Percentiles rank a stretch among this genome's conserved stretches.
phyloP scores from a whole-genome alignment of 2,113 vertebrate species.

The Pluvialis apricaria region DNA sequence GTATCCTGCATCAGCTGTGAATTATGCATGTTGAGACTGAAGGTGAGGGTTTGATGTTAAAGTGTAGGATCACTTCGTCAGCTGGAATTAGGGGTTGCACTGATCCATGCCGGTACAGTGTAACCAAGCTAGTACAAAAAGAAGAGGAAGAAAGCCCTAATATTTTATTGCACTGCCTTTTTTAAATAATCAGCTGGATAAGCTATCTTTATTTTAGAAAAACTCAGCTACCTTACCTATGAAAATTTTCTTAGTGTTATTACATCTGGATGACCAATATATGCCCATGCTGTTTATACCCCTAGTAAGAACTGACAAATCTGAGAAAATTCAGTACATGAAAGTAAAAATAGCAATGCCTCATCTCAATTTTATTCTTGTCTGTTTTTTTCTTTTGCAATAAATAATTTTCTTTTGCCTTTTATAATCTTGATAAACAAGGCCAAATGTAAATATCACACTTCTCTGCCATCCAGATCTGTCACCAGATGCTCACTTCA shows the following conservation, averaged over 20 bases:
- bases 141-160: not conserved
- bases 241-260: not conserved
- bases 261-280: not conserved
- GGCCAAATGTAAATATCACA: not conserved
- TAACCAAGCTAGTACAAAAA: not conserved
- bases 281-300: not conserved
- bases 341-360: not conserved
- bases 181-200: not conserved
- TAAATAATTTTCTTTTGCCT: not conserved
- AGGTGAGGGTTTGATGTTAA: not conserved
- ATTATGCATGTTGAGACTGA: not conserved
- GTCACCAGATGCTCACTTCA: not conserved
- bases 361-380: not conserved
- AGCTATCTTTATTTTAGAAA: not conserved
- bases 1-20: not conserved
- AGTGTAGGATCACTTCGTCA: not conserved
- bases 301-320: not conserved
- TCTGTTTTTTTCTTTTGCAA: not conserved
- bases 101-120: too few relatives aligned
- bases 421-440: not conserved
- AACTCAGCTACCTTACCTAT: not conserved
- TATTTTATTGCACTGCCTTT: not conserved
- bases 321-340: not conserved
- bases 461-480: not conserved
- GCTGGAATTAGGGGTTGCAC: not conserved